Evolutionary conservation across 2,888 invertebrate genomes (phyloP), one percentile per base, ranked within the genome.

Genomic region (Lasioglossum figueresi): DNA sequence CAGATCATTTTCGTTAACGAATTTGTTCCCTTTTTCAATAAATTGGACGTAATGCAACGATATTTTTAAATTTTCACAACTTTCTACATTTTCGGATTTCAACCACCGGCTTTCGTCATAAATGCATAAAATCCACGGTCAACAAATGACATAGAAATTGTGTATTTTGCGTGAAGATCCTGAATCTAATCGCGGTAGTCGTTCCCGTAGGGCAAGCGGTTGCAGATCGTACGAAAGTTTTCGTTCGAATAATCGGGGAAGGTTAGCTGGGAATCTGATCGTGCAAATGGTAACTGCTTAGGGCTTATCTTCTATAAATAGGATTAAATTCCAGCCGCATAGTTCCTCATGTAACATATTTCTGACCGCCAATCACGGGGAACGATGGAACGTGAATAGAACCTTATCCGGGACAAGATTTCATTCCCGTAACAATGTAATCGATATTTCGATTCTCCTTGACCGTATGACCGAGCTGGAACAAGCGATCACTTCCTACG

Each of bases 401-500:
- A 85, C 74, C 37, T 45, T 75, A 84, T 77, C 68, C 81, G 37
- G 59, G 48, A 77, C 71, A 76, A 70, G 80, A 82, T 63, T 86
- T 79, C 73, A 82, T 79, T 81, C 78, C 68, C 73, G 72, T 76
- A 81, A 79, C 78, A 72, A 74, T 74, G 86, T 74, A 86, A 86
- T 86, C 86, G 86, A 85, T 82, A 82, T 86, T 80, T 86, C 78
- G 83, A 86, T 83, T 86, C 83, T 87, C 83, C 86, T 86, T 83
- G 87, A 79, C 83, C 83, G 82, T 79, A 83, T 80, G 83, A 87
- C 78, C 86, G 82, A 80, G 79, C 79, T 74, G 70, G 59, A 77
- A 79, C 80, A 83, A 87, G 76, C 78, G 70, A 77, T 80, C 71
- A 68, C 83, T 87, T 87, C 86, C 83, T 86, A 83, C 75, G 80